Evolutionary conservation across 2,113 vertebrate genomes (phyloP).

Genomic region (Dicrurus megarhynchus): DNA sequence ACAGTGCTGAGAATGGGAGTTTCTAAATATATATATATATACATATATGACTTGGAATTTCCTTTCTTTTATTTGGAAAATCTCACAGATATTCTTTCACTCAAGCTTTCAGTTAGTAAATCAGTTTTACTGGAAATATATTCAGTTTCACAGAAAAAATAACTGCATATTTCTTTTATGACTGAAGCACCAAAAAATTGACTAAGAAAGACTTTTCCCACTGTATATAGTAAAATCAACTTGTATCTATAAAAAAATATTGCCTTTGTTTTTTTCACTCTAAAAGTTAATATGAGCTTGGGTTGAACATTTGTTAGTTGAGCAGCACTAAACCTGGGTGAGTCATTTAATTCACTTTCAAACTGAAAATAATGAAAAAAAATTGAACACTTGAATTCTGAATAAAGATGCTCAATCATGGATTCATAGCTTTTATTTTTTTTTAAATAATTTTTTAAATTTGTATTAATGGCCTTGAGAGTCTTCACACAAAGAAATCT

Average conservation of each 20-base stretch:
- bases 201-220: neutral
- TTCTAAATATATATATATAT: neutral
- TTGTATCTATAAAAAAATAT: neutral
- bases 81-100: neutral
- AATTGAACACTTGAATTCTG: neutral
- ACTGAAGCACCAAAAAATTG: neutral
- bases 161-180: neutral
- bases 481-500: neutral
- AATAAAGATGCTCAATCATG: neutral
- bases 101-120: neutral
- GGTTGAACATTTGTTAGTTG: neutral
- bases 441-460: neutral
- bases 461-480: neutral
- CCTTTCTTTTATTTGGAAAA: neutral
- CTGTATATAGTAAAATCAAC: neutral
- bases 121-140: neutral
- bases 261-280: neutral
- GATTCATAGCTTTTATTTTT: neutral
- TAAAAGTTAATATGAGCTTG: neutral
- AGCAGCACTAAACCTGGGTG: neutral
- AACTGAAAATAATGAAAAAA: neutral
- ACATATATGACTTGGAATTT: neutral
- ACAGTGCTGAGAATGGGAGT: neutral
- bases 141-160: neutral
- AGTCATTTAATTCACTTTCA: neutral